Evolutionary conservation across 2,113 vertebrate genomes (phyloP), one percentile per base, ranked within the genome.

Genomic region (Phylloscopus trochilus): DNA sequence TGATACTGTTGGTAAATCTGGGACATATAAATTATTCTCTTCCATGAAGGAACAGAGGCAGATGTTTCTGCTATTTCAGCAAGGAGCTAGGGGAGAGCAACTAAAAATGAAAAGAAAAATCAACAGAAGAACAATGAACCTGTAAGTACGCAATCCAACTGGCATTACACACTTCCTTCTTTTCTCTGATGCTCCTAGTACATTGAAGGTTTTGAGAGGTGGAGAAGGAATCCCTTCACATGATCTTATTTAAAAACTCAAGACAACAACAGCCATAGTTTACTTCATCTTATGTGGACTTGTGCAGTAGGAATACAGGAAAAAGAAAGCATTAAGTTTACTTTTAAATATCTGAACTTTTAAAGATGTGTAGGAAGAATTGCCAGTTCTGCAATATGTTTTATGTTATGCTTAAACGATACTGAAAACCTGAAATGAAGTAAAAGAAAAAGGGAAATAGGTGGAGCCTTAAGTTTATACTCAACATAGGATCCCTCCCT

Each of bases 1-100:
- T 73, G 97, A 98, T 97, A 97, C 95, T 93, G 60, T 93, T 97
- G 94, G 94, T 96, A 94, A 97, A 97, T 98, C 96, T 97, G 97
- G 94, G 92, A 96, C 85, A 97, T 89, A 96, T 97, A 98, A 97
- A 97, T 83, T 7, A 55, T 83, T 93, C 64, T 53, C 35, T 76
- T 94, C 91, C 93, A 84, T 77, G 94, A 97, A 77, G 64, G 68
- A 88, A 86, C 70, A 77, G 81, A 91, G 55, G 73, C 95, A 97
- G 95, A 97, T 97, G 97, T 97, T 97, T 96, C 95, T 97, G 86
- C 92, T 96, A 96, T 96, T 98, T 95, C 89, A 90, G 58, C 63
- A 76, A 96, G 93, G 31, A 92, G 46, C 30, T 76, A 81, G 51
- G 21, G 83, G 55, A 95, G 43, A 93, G 74, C 55, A 90, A 91